Percentiles rank a stretch among this genome's conserved stretches.
Conservation (phyloP, 2,888 invertebrate genomes). For the Pheosia tremula region DNA sequence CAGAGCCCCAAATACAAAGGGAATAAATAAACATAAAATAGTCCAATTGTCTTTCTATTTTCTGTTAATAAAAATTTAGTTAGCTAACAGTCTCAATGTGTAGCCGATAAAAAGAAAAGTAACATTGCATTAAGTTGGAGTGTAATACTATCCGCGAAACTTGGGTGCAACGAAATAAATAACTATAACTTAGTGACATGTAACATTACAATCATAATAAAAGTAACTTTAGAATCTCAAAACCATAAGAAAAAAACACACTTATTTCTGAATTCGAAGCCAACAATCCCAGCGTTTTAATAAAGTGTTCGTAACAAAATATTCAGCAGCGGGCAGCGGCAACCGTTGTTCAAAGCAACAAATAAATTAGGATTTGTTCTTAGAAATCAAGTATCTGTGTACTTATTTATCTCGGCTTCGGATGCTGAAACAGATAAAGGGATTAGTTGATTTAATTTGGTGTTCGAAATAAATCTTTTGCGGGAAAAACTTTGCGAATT, state of each 20-base stretch:
- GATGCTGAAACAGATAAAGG: conserved; percentile 4
- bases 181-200: too few species aligned
- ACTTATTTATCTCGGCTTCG: conserved; percentile 5
- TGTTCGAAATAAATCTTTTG: conserved; percentile 1
- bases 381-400: conserved; percentile 8
- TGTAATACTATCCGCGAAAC: too few species aligned
- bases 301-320: background rate
- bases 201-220: too few species aligned
- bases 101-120: too few species aligned
- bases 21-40: background rate
- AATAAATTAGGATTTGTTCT: conserved; percentile 2
- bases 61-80: too few species aligned
- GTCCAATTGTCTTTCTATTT: too few species aligned
- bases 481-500: background rate
- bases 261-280: too few species aligned
- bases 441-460: conserved; percentile 6
- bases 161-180: too few species aligned
- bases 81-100: too few species aligned
- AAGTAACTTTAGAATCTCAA: too few species aligned
- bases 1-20: background rate
- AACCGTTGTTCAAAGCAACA: background rate
- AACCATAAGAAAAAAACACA: too few species aligned
- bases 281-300: background rate
- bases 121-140: too few species aligned
- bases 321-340: background rate